These are phyloP conservation scores for Bombus consobrinus DNA, from an alignment of 1,140 invertebrate genomes.

Conservation along the genomic window DNA sequence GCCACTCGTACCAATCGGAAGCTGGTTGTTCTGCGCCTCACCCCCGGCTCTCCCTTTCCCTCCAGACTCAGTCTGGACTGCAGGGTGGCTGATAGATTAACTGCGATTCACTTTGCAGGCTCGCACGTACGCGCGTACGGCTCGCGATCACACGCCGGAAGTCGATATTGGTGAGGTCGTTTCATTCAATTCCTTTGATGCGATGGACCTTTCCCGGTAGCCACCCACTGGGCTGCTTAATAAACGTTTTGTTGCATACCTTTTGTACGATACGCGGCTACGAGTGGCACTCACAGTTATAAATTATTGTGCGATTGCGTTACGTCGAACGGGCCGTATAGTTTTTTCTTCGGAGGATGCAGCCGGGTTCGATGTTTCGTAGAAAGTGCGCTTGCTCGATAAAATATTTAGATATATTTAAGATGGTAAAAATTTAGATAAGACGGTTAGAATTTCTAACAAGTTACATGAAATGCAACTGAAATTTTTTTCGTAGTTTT, in stretches of 20 bases:
- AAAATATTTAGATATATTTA: no score
- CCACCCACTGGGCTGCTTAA: slow-evolving; percentile 34
- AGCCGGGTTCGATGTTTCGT: neutral
- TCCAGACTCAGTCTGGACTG: slow-evolving; percentile 7
- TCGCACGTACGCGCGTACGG: slow-evolving; percentile 42
- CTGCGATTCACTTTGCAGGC: slow-evolving; percentile 68
- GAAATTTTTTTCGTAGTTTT: no score
- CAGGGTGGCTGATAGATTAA: slow-evolving; percentile 69
- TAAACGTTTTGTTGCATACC: slow-evolving; percentile 38
- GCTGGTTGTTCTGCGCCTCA: slow-evolving; percentile 67
- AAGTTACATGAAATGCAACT: no score
- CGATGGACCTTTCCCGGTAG: slow-evolving; percentile 41
- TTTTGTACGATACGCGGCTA: slow-evolving; percentile 9
- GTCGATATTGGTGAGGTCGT: slow-evolving; percentile 64
- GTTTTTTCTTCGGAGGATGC: neutral
- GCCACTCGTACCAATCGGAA: slow-evolving; percentile 77
- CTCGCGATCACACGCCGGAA: slow-evolving; percentile 66
- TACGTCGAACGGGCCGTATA: neutral
- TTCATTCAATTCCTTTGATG: slow-evolving; percentile 64
- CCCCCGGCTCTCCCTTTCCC: slow-evolving; percentile 48
- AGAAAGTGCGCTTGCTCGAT: no score
- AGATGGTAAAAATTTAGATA: no score
- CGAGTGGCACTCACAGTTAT: neutral
- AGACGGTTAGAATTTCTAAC: no score
- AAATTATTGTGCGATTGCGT: slow-evolving; percentile 7